These are phyloP conservation scores for Tetrax tetrax DNA, from an alignment of 2,113 vertebrate species.

Conservation along the genomic window DNA sequence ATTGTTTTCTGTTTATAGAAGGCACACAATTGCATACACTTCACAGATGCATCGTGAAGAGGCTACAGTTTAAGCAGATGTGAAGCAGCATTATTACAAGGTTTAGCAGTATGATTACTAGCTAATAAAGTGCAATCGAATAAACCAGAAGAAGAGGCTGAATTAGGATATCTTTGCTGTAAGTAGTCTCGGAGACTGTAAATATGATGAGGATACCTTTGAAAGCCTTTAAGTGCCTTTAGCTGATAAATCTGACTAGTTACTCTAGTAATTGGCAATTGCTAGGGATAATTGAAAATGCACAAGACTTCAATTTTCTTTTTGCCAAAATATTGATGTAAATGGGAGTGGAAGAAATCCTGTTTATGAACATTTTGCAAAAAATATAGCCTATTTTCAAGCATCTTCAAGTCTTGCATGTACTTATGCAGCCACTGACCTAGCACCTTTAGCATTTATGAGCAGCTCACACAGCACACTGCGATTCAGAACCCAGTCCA, in stretches of 20 bases:
- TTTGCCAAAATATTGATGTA: neutral
- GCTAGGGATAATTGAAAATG: neutral
- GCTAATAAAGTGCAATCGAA: neutral
- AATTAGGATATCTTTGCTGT: slow-evolving; percentile 2
- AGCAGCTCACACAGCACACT: neutral
- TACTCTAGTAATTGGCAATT: neutral
- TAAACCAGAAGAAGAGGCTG: neutral
- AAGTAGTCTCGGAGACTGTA: neutral
- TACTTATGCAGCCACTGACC: neutral
- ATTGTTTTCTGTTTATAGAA: neutral
- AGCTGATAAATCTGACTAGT: neutral
- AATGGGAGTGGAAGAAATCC: neutral
- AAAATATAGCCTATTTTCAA: neutral
- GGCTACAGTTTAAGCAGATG: neutral
- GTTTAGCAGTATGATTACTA: neutral
- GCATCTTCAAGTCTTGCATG: neutral
- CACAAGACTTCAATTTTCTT: neutral
- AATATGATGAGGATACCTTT: neutral
- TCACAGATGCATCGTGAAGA: neutral
- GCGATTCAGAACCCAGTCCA: neutral
- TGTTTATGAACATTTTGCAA: neutral
- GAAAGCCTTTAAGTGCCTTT: neutral
- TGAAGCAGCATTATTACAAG: neutral
- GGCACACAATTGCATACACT: neutral
- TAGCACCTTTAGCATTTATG: neutral